These are phyloP conservation scores for Hofmannophila pseudospretella DNA, from an alignment of 2,888 invertebrate genomes.

Conservation along the genomic window DNA sequence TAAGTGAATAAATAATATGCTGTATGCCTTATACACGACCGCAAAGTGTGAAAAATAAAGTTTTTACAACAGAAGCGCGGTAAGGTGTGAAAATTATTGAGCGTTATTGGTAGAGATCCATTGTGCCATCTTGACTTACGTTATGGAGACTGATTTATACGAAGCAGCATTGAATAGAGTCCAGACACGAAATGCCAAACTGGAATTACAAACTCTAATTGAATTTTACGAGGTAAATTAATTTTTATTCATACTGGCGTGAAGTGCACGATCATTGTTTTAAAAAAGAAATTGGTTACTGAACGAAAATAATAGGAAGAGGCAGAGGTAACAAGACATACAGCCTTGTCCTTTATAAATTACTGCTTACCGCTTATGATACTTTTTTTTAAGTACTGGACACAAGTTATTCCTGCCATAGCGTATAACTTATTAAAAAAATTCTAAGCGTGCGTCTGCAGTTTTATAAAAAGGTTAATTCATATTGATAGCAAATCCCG, in stretches of 20 bases:
- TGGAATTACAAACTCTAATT: slow-evolving; percentile 1
- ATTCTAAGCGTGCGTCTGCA: background rate
- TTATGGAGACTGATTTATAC: slow-evolving; percentile 53
- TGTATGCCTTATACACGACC: slow-evolving; percentile 39
- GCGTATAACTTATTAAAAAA: too few species aligned
- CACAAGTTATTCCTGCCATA: too few species aligned
- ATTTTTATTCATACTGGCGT: slow-evolving; percentile 4
- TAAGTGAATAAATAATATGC: slow-evolving; percentile 56
- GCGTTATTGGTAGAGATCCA: slow-evolving; percentile 18
- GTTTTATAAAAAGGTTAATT: slow-evolving; percentile 28
- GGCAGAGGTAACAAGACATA: too few species aligned
- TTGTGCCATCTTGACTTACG: slow-evolving; percentile 33
- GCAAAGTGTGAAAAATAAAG: slow-evolving; percentile 29
- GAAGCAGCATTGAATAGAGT: slow-evolving; percentile 29
- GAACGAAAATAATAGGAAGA: too few species aligned
- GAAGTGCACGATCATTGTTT: background rate
- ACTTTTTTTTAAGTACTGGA: too few species aligned
- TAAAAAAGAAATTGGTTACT: too few species aligned
- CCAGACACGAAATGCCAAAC: slow-evolving; percentile 30
- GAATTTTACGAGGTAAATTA: slow-evolving; percentile 3
- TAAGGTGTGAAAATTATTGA: slow-evolving; percentile 38
- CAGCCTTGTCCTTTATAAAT: too few species aligned
- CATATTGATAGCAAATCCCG: slow-evolving; percentile 30
- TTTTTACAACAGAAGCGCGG: background rate
- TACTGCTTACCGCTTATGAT: too few species aligned